A percentile compares a stretch with the other conserved stretches of the same genome.
These are phyloP conservation scores for Bradypodion pumilum DNA, from an alignment of 2,797 vertebrate species.

Conservation along the genomic window DNA sequence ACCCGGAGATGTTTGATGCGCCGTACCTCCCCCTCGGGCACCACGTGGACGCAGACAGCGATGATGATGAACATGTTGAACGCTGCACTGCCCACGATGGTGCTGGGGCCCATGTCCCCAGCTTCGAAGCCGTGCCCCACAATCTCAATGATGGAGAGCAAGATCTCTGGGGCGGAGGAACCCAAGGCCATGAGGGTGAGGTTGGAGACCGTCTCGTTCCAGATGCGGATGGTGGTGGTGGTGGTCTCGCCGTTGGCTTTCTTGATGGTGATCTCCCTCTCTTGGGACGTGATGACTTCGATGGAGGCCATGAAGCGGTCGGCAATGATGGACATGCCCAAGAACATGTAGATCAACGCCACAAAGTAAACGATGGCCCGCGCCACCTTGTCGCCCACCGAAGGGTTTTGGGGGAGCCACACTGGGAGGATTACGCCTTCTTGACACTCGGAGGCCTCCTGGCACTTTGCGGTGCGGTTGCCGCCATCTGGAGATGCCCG, in stretches of 20 bases:
- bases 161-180: slow-evolving; percentile 84
- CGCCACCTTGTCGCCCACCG: slow-evolving; percentile 85
- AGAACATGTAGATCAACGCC: slow-evolving; percentile 86
- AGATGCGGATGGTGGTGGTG: slow-evolving; percentile 83
- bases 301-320: slow-evolving; percentile 90
- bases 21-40: slow-evolving; percentile 82
- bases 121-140: slow-evolving; percentile 83
- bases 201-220: slow-evolving; percentile 89
- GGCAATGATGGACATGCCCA: slow-evolving; percentile 87
- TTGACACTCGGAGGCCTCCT: slow-evolving; percentile 59
- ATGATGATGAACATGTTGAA: slow-evolving; percentile 90
- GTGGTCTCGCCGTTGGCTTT: slow-evolving; percentile 82
- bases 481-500: neutral
- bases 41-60: slow-evolving; percentile 84
- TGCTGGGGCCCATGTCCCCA: slow-evolving; percentile 82
- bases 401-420: slow-evolving; percentile 86
- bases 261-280: slow-evolving; percentile 85
- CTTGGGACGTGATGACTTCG: slow-evolving; percentile 88
- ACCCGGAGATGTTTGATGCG: slow-evolving; percentile 87
- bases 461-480: neutral
- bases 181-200: slow-evolving; percentile 87
- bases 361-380: slow-evolving; percentile 87
- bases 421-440: slow-evolving; percentile 83
- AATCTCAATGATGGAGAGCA: slow-evolving; percentile 87
- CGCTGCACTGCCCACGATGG: slow-evolving; percentile 86